A percentile compares a stretch with the other conserved stretches of the same genome.
Conservation (phyloP, 2,888 invertebrate genomes). For the Zhengitettix transpicula region DNA sequence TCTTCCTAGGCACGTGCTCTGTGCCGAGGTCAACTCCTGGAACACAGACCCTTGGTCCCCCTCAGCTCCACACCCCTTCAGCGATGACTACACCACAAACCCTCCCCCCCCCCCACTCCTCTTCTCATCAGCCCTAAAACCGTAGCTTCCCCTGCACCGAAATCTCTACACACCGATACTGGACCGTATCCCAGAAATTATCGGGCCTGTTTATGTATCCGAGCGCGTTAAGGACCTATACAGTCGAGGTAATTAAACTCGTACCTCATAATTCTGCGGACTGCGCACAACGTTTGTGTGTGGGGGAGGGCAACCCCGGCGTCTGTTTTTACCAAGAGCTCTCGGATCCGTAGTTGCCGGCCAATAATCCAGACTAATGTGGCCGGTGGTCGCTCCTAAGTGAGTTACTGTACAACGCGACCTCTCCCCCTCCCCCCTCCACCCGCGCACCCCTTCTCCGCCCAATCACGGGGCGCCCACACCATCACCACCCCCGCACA, state of each 20-base stretch:
- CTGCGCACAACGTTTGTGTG: not conserved
- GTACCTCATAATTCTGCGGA: conserved; percentile 13
- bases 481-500: not conserved
- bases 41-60: no score
- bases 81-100: no score
- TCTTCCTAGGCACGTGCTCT: no score
- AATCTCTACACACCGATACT: no score
- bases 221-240: not conserved
- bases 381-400: conserved; percentile 1
- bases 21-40: no score
- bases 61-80: no score
- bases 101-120: no score
- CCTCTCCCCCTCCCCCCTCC: not conserved
- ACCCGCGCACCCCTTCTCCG: not conserved
- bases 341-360: not conserved
- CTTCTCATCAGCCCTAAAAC: no score
- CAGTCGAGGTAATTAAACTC: conserved; percentile 12
- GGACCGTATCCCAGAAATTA: no score
- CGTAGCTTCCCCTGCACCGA: no score
- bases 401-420: conserved; percentile 4
- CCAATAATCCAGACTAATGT: conserved; percentile 8
- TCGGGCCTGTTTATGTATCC: no score
- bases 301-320: not conserved
- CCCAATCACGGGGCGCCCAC: not conserved
- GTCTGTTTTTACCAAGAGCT: no score